phyloP scores from a whole-genome alignment of 2,113 vertebrate genomes.

The Indicator indicator region DNA sequence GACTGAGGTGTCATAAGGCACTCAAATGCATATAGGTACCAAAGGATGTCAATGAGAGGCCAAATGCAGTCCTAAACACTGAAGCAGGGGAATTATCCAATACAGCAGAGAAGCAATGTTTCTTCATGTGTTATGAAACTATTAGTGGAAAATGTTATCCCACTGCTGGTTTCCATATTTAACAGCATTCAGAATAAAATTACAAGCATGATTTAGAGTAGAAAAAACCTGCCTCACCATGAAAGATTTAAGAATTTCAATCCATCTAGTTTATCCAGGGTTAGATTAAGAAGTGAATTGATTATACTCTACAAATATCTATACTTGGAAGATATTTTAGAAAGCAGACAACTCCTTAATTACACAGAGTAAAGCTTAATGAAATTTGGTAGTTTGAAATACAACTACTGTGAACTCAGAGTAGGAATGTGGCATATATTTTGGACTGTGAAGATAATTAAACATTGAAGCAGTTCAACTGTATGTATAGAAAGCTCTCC shows the following conservation, averaged over 20 bases:
- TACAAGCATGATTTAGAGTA: background rate
- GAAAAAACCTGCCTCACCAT: background rate
- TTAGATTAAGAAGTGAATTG: background rate
- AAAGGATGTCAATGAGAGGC: fast-evolving
- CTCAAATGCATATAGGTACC: fast-evolving
- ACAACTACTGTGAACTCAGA: background rate
- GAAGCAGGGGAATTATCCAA: background rate
- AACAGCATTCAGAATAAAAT: background rate
- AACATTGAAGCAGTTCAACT: background rate
- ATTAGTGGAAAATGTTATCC: background rate
- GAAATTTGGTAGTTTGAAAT: background rate
- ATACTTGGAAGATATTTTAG: background rate
- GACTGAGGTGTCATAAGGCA: background rate
- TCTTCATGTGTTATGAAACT: background rate
- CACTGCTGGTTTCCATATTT: background rate
- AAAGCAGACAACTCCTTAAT: background rate
- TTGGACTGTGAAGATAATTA: slow-evolving; percentile 29
- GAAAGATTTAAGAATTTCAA: background rate
- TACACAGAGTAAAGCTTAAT: background rate
- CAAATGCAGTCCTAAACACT: background rate
- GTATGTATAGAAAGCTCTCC: background rate
- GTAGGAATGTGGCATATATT: background rate
- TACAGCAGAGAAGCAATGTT: background rate
- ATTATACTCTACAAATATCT: background rate
- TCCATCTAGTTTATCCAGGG: background rate